These are phyloP conservation scores for Rhopalosiphum maidis DNA, from an alignment of 1,140 invertebrate species.

Conservation along the genomic window DNA sequence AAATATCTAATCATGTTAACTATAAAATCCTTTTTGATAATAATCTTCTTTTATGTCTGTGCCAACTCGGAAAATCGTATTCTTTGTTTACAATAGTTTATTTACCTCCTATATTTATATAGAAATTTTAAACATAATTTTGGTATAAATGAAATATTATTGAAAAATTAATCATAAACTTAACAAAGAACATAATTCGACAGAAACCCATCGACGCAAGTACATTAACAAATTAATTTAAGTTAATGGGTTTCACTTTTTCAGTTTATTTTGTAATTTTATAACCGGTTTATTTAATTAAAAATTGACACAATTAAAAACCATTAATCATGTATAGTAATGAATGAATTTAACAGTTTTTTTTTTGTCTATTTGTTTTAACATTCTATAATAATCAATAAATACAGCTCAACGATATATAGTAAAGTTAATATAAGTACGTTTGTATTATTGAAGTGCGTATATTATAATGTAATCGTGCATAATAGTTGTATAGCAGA, in stretches of 20 bases:
- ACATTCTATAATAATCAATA: not conserved
- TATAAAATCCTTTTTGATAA: not conserved
- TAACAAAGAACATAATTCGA: not conserved
- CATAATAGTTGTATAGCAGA: not conserved
- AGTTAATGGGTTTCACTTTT: not conserved
- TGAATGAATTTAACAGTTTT: not conserved
- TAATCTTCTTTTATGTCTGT: conserved; percentile 23
- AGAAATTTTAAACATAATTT: not conserved
- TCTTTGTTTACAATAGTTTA: conserved; percentile 41
- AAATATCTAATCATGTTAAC: conserved; percentile 46
- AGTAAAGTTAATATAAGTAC: not conserved
- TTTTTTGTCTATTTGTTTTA: not conserved
- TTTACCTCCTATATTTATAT: not conserved
- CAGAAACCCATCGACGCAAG: not conserved
- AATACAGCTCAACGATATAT: not conserved
- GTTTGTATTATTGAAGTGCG: not conserved
- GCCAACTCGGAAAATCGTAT: not conserved
- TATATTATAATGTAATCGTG: not conserved
- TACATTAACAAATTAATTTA: not conserved
- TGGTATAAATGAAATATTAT: conserved; percentile 11
- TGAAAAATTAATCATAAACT: conserved; percentile 24
- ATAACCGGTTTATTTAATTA: not conserved
- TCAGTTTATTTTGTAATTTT: not conserved
- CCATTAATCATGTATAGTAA: not conserved
- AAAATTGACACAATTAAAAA: not conserved